These are phyloP conservation scores for Phyllotis vaccarum DNA, from an alignment of 2,797 vertebrate species.

Conservation along the genomic window DNA sequence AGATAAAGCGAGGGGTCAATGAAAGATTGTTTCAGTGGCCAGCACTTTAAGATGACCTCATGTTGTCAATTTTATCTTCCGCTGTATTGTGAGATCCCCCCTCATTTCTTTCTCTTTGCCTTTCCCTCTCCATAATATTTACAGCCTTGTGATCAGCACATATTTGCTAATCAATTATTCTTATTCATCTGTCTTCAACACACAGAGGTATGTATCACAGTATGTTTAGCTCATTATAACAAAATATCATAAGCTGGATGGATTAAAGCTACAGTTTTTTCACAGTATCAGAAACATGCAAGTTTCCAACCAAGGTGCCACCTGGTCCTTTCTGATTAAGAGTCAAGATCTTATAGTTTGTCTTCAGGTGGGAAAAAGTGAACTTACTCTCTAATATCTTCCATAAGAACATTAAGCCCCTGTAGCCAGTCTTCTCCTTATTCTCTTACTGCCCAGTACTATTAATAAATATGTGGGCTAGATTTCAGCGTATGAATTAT, in stretches of 20 bases:
- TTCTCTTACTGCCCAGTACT: neutral
- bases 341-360: neutral
- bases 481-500: neutral
- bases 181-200: neutral
- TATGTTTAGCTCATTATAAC: neutral
- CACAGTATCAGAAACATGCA: neutral
- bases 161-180: neutral
- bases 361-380: neutral
- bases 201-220: neutral
- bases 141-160: neutral
- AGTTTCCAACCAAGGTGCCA: neutral
- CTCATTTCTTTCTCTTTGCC: neutral
- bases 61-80: neutral
- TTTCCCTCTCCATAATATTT: neutral
- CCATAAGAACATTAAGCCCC: neutral
- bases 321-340: neutral
- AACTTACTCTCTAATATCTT: neutral
- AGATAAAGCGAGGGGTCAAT: neutral
- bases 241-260: neutral
- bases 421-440: neutral
- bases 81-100: rapidly evolving
- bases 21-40: neutral
- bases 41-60: too few relatives aligned
- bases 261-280: neutral
- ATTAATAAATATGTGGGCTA: neutral